A percentile compares a stretch with the other conserved stretches of the same genome.
Evolutionary conservation across 1,140 invertebrate species (phyloP).

Genomic region (Hyposmocoma kahamanoa): DNA sequence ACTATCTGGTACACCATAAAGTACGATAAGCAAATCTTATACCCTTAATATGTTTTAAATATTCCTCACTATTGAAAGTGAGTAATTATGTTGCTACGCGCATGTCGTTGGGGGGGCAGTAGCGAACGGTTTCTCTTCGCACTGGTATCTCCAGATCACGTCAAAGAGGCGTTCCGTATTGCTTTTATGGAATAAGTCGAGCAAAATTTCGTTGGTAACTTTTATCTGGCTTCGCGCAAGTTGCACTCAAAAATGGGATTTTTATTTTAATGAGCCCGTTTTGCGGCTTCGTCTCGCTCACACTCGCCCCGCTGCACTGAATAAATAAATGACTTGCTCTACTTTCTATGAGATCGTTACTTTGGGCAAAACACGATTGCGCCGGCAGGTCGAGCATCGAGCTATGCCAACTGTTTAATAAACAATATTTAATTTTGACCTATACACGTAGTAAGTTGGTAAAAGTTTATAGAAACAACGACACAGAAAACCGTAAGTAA

Average conservation of each 20-base stretch:
- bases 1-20: slow-evolving; percentile 15
- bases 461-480: no score
- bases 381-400: slow-evolving; percentile 14
- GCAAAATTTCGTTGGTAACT: slow-evolving; percentile 67
- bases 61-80: slow-evolving; percentile 25
- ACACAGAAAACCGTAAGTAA: no score
- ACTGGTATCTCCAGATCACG: slow-evolving; percentile 52
- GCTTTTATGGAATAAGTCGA: slow-evolving; percentile 69
- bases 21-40: no score
- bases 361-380: slow-evolving; percentile 54
- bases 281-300: slow-evolving; percentile 58
- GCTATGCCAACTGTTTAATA: not conserved
- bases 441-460: no score
- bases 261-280: slow-evolving; percentile 73
- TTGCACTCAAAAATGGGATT: slow-evolving; percentile 67
- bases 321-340: slow-evolving; percentile 71
- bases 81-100: slow-evolving; percentile 11
- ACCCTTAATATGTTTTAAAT: not conserved
- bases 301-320: slow-evolving; percentile 62
- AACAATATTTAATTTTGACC: not conserved
- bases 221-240: slow-evolving; percentile 61
- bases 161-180: slow-evolving; percentile 48
- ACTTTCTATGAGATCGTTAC: slow-evolving; percentile 73
- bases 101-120: no score
- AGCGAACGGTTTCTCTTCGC: slow-evolving; percentile 64